A percentile compares a stretch with the other conserved stretches of the same genome.
These are phyloP conservation scores for Hyposoter didymator DNA, from an alignment of 2,888 invertebrate species.

Conservation along the genomic window DNA sequence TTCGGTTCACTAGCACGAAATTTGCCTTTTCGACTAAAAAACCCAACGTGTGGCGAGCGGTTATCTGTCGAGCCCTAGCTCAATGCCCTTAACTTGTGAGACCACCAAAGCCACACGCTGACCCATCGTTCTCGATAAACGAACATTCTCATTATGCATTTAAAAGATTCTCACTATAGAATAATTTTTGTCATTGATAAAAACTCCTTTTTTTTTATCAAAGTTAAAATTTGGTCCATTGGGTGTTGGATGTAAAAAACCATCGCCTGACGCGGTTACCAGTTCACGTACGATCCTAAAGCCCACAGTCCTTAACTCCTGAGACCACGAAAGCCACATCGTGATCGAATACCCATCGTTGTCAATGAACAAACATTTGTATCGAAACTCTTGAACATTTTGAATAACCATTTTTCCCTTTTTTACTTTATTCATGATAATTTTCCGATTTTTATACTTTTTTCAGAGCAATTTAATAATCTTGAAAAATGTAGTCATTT, in stretches of 20 bases:
- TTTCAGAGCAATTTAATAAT: constrained; percentile 21
- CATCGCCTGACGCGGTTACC: not conserved
- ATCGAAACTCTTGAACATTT: not conserved
- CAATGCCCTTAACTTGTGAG: not conserved
- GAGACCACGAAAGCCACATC: too few relatives aligned
- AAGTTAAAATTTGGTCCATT: not conserved
- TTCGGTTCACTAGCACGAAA: not conserved
- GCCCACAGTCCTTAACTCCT: too few relatives aligned
- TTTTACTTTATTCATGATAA: not conserved
- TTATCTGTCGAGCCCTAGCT: not conserved
- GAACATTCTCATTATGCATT: not conserved
- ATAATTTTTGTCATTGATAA: not conserved
- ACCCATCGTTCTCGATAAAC: not conserved
- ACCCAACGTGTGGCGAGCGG: not conserved
- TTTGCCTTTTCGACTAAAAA: not conserved
- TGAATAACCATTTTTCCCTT: not conserved
- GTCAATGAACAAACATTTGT: not conserved
- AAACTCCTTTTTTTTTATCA: not conserved
- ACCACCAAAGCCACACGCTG: not conserved
- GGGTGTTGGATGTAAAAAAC: not conserved
- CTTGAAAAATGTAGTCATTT: constrained; percentile 42
- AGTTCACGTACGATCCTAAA: not conserved
- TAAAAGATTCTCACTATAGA: too few relatives aligned
- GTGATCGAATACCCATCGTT: too few relatives aligned
- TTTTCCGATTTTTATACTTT: not conserved